A percentile compares a stretch with the other conserved stretches of the same genome.
phyloP scores from a whole-genome alignment of 2,113 vertebrate genomes.

The Psettodes erumei region DNA sequence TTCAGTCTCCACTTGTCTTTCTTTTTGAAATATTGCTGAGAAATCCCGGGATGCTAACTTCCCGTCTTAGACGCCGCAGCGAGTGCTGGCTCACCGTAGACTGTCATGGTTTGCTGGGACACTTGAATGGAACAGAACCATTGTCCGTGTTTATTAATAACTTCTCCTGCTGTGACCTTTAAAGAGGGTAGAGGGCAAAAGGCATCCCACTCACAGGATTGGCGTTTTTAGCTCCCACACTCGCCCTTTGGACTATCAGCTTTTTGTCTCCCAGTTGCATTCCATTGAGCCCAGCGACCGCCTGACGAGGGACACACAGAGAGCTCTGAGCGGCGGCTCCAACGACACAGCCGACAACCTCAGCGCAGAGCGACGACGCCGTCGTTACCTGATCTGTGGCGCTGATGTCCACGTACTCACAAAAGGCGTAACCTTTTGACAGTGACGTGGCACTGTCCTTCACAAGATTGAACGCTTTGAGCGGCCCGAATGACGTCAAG shows the following conservation, averaged over 20 bases:
- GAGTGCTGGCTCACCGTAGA: neutral
- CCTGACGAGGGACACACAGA: conserved; percentile 67
- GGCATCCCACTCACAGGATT: conserved; percentile 73
- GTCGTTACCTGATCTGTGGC: conserved; percentile 82
- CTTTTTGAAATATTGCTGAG: too few relatives aligned
- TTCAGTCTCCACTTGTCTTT: too few relatives aligned
- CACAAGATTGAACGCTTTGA: conserved; percentile 86
- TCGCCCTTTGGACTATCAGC: conserved; percentile 85
- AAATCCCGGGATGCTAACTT: neutral
- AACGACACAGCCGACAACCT: neutral
- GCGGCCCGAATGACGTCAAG: conserved; percentile 83
- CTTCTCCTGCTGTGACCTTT: neutral
- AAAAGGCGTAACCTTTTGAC: conserved; percentile 87
- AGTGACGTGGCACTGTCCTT: conserved; percentile 86
- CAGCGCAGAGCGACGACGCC: too few relatives aligned
- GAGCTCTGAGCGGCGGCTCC: neutral
- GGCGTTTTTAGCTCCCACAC: conserved; percentile 83
- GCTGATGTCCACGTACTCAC: conserved; percentile 83
- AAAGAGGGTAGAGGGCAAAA: neutral
- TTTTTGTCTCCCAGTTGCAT: conserved; percentile 87
- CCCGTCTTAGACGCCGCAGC: too few relatives aligned
- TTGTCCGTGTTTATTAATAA: neutral
- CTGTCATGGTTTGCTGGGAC: neutral
- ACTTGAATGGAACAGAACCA: neutral
- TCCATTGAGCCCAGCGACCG: conserved; percentile 83